Evolutionary conservation across 2,888 invertebrate species (phyloP).

Genomic region (Bombyx huttoni): DNA sequence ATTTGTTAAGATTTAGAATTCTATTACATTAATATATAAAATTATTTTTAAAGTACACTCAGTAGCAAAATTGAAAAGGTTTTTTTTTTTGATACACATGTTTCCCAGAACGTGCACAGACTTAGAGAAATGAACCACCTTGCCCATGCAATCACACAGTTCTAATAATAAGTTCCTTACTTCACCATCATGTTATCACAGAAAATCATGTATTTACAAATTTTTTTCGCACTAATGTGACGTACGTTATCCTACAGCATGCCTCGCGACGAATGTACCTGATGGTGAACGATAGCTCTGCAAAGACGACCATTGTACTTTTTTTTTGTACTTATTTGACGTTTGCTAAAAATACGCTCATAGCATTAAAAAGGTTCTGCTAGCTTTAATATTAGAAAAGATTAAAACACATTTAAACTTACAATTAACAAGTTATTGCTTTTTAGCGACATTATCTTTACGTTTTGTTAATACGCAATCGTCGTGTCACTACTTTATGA

Average conservation of each 20-base stretch:
- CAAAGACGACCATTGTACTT: constrained; percentile 26
- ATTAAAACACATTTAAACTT: background rate
- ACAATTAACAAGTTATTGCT: background rate
- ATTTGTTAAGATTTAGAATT: no score
- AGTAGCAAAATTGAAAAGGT: background rate
- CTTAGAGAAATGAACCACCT: constrained; percentile 53
- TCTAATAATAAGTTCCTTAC: constrained; percentile 63
- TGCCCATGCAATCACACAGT: constrained; percentile 69
- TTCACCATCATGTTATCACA: constrained; percentile 70
- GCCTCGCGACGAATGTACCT: constrained; percentile 50
- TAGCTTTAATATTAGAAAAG: background rate
- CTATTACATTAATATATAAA: no score
- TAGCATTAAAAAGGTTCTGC: background rate
- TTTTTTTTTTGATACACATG: constrained; percentile 14
- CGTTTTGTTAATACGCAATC: background rate
- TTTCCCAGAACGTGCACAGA: constrained; percentile 41
- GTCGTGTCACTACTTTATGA: no score
- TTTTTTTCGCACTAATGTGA: constrained; percentile 62
- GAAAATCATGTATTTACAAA: constrained; percentile 74
- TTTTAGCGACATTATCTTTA: background rate
- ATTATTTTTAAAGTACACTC: no score
- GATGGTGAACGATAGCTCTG: constrained; percentile 39
- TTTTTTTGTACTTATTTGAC: background rate
- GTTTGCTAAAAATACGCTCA: background rate
- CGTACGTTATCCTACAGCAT: constrained; percentile 55